Conservation (phyloP, 2,888 invertebrate species). For the Polylopha cassiicola region DNA sequence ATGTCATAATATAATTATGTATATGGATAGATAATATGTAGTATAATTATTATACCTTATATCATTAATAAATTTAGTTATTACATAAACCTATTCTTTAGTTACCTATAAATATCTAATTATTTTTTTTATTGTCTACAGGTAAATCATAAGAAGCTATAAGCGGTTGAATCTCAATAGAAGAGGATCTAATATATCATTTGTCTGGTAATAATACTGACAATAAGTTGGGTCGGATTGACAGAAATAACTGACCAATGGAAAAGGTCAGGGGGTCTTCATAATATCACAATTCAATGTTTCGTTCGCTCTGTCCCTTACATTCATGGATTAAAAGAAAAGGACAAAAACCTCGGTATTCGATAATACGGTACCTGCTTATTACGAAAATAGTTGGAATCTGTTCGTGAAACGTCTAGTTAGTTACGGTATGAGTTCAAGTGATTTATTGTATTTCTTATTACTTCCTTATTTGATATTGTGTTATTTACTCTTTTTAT, state of each 20-base stretch:
- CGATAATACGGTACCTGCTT: no score
- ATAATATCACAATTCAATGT: no score
- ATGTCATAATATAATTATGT: no score
- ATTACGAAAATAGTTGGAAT: no score
- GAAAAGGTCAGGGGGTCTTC: slow-evolving; percentile 32
- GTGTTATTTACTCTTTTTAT: slow-evolving; percentile 3
- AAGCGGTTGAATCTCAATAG: slow-evolving; percentile 30
- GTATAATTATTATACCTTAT: no score
- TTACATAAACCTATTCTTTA: background rate
- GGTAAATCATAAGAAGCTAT: no score
- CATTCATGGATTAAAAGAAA: no score
- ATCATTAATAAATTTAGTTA: no score
- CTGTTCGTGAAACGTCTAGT: slow-evolving; percentile 15
- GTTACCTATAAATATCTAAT: background rate
- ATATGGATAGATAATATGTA: no score
- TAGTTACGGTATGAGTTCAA: slow-evolving; percentile 17
- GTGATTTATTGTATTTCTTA: slow-evolving; percentile 17
- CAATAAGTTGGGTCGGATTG: slow-evolving; percentile 29
- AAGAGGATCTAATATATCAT: slow-evolving; percentile 46
- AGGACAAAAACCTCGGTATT: no score
- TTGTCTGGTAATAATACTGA: slow-evolving; percentile 42
- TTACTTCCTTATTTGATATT: slow-evolving; percentile 12
- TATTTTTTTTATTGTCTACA: slow-evolving; percentile 7
- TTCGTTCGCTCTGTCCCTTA: no score
- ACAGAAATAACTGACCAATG: slow-evolving; percentile 29